These are phyloP conservation scores for Intellagama lesueurii DNA, from an alignment of 2,797 vertebrate species.

Conservation along the genomic window DNA sequence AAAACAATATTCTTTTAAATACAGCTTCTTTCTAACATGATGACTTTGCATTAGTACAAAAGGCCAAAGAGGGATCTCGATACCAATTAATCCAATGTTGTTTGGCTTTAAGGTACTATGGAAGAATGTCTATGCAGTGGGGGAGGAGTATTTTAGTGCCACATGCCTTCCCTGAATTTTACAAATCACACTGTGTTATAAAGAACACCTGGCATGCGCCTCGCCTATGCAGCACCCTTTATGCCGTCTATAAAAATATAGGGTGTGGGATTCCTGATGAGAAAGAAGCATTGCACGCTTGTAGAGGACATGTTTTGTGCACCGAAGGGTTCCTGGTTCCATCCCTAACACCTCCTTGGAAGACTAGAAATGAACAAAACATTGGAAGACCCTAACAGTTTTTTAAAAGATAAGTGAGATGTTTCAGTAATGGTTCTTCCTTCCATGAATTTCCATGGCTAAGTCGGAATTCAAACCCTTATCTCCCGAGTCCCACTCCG, in stretches of 20 bases:
- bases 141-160: slow-evolving; percentile 62
- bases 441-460: too few species aligned
- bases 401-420: too few species aligned
- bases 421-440: too few species aligned
- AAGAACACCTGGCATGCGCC: slow-evolving; percentile 75
- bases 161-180: slow-evolving; percentile 68
- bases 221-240: slow-evolving; percentile 68
- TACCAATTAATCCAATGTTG: background rate
- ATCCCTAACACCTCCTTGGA: background rate
- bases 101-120: background rate
- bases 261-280: background rate
- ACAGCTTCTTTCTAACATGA: slow-evolving; percentile 47
- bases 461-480: too few species aligned
- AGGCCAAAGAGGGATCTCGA: slow-evolving; percentile 16
- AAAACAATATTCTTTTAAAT: slow-evolving; percentile 31
- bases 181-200: slow-evolving; percentile 70
- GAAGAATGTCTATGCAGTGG: background rate
- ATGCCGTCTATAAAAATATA: slow-evolving; percentile 63
- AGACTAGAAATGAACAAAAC: background rate
- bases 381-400: background rate
- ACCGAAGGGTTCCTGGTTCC: background rate
- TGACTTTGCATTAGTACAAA: slow-evolving; percentile 65
- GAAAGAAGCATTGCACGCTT: background rate
- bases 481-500: too few species aligned
- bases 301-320: background rate